Conservation (phyloP, 2,113 vertebrate species). For the Cheirogaleus medius region DNA sequence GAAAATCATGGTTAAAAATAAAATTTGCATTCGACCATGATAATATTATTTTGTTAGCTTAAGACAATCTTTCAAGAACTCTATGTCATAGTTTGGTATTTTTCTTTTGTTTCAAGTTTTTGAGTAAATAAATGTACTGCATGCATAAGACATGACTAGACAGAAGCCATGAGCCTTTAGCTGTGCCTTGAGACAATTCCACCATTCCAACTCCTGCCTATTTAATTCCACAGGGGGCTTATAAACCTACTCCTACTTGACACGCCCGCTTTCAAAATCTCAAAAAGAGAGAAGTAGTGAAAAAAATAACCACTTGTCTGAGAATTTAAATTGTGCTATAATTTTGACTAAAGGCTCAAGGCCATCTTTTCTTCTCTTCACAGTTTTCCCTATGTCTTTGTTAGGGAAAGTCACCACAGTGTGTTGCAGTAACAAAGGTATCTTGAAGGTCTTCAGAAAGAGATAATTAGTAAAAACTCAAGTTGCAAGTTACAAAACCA, state of each 20-base stretch:
- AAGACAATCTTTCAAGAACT: neutral
- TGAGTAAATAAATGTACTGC: neutral
- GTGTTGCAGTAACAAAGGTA: neutral
- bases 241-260: neutral
- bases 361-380: neutral
- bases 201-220: neutral
- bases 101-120: neutral
- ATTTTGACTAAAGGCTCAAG: neutral
- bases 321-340: neutral
- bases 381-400: neutral
- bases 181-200: neutral
- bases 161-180: neutral
- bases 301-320: neutral
- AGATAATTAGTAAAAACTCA: neutral
- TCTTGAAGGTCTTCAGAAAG: neutral
- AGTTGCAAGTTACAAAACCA: conserved; percentile 19
- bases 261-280: neutral
- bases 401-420: neutral
- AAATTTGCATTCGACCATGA: neutral
- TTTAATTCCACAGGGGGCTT: neutral
- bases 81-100: neutral
- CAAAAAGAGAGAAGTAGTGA: neutral
- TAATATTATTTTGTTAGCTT: neutral
- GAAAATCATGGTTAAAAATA: neutral
- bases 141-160: neutral